Evolutionary conservation across 2,113 vertebrate species (phyloP).

Genomic region (Eretmochelys imbricata): DNA sequence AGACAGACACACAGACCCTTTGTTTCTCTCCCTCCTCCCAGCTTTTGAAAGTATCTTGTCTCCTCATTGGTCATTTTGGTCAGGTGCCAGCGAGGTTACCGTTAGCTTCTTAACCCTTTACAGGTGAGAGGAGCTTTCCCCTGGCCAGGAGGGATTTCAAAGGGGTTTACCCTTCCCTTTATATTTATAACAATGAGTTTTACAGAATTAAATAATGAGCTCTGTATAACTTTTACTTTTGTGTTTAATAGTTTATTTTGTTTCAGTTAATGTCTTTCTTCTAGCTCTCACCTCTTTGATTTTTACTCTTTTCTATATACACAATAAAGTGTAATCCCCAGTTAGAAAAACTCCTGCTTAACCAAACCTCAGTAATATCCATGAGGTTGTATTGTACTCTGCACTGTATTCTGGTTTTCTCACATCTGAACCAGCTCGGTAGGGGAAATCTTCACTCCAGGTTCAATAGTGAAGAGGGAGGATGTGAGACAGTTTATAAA

Average conservation of each 20-base stretch:
- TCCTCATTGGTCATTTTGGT: too few species aligned
- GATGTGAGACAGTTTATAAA: background rate
- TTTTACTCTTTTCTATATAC: fast-evolving
- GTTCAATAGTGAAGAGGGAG: slow-evolving; percentile 19
- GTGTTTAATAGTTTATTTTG: background rate
- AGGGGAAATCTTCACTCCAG: slow-evolving; percentile 8
- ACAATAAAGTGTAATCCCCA: background rate
- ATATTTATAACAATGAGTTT: background rate
- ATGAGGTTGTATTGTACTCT: background rate
- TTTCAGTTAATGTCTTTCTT: background rate
- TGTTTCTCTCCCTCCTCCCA: too few species aligned
- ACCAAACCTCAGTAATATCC: background rate
- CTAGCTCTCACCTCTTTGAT: background rate
- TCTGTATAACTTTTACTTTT: background rate
- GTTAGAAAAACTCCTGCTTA: background rate
- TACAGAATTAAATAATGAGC: background rate
- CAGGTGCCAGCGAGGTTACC: too few species aligned
- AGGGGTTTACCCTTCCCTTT: too few species aligned
- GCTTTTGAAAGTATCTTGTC: too few species aligned
- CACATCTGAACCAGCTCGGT: background rate
- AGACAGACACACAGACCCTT: too few species aligned
- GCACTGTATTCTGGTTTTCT: background rate
- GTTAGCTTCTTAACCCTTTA: too few species aligned
- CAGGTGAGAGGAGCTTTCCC: too few species aligned
- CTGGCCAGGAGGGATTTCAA: too few species aligned